Conservation (phyloP, 64 coral and sea anemone genomes). For the Pocillopora verrucosa region DNA sequence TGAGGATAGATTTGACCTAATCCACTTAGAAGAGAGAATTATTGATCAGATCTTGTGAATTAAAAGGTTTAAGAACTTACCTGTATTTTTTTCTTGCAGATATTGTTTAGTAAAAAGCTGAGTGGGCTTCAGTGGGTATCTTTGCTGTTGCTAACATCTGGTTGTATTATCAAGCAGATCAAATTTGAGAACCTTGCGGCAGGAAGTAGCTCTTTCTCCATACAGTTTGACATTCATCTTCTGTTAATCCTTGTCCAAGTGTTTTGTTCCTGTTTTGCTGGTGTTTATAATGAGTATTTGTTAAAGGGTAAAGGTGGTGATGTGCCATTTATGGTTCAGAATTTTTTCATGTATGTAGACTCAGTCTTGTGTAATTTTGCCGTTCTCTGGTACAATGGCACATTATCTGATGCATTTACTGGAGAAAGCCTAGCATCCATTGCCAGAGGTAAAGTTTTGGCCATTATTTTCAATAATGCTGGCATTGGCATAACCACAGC, state of each 20-base stretch:
- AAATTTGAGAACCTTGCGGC: conserved; percentile 33
- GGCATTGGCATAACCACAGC: conserved; percentile 91
- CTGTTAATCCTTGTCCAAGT: conserved; percentile 93
- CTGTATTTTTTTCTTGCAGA: conserved; percentile 29
- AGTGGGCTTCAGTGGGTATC: conserved; percentile 83
- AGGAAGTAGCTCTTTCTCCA: conserved; percentile 51
- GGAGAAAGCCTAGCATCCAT: conserved; percentile 64
- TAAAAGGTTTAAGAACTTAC: too few species aligned
- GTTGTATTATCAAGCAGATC: conserved; percentile 94
- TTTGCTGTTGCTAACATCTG: conserved; percentile 77
- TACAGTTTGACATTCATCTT: conserved; percentile 74
- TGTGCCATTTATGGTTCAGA: conserved; percentile 92
- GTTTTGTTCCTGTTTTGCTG: conserved; percentile 98
- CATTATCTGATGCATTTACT: conserved; percentile 68
- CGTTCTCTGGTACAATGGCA: conserved; percentile 66
- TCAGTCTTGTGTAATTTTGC: conserved; percentile 86
- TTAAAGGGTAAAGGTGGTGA: conserved; percentile 88
- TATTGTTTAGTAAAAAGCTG: conserved; percentile 85
- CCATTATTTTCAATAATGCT: conserved; percentile 88
- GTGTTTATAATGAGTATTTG: conserved; percentile 98
- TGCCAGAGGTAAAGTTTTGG: conserved; percentile 69
- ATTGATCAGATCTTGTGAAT: too few species aligned
- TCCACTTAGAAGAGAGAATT: too few species aligned
- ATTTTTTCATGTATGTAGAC: conserved; percentile 95
- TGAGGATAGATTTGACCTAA: too few species aligned